phyloP scores from a whole-genome alignment of 2,888 invertebrate species.

The Oscheius sp. region DNA sequence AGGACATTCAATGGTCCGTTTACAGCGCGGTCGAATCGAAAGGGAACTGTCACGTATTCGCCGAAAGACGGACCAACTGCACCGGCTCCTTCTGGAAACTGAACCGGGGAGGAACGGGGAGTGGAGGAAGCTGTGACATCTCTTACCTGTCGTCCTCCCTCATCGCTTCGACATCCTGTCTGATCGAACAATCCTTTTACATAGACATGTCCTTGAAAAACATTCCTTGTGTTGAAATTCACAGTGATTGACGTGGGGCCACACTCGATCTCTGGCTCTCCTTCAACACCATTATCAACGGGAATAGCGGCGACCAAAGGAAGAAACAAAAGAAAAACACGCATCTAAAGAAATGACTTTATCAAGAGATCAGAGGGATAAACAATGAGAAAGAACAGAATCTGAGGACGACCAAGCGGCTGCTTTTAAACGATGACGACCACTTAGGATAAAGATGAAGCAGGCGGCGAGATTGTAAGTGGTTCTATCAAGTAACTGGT shows the following conservation, averaged over 20 bases:
- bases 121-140: no score
- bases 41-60: neutral
- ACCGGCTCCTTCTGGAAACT: neutral
- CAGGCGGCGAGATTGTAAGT: constrained; percentile 9
- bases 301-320: constrained; percentile 43
- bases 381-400: neutral
- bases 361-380: neutral
- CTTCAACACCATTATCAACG: constrained; percentile 63
- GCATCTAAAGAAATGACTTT: neutral
- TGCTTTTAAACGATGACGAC: constrained; percentile 9
- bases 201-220: constrained; percentile 59
- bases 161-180: constrained; percentile 48
- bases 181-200: constrained; percentile 63
- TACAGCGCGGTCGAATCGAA: neutral
- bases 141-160: constrained; percentile 53
- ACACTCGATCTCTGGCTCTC: constrained; percentile 68
- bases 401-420: neutral
- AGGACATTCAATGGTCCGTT: neutral
- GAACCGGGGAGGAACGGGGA: neutral
- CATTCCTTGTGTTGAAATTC: constrained; percentile 59
- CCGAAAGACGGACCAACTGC: neutral
- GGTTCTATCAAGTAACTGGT: neutral
- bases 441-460: constrained; percentile 10
- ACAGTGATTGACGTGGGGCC: constrained; percentile 68
- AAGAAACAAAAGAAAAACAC: neutral